Conservation (phyloP, 2,113 vertebrate species). For the Anhinga anhinga region DNA sequence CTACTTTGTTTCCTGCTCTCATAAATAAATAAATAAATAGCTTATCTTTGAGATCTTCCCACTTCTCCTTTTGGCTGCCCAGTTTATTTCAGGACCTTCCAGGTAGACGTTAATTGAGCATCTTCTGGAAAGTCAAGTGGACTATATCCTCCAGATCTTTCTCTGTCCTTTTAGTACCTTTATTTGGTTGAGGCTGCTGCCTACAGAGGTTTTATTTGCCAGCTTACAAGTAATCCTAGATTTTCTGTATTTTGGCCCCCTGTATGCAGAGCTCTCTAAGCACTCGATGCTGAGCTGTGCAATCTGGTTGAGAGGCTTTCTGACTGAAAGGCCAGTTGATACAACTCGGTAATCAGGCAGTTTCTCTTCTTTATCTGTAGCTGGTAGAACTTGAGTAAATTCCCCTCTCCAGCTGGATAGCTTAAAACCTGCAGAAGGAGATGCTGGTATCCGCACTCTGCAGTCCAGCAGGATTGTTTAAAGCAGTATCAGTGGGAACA, state of each 20-base stretch:
- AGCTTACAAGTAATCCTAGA: background rate
- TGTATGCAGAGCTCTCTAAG: background rate
- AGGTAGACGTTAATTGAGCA: background rate
- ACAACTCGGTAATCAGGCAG: accelerated
- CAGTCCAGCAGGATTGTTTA: background rate
- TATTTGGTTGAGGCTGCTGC: background rate
- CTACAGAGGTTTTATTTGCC: background rate
- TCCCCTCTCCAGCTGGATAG: background rate
- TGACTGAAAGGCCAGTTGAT: background rate
- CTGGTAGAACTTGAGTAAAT: background rate
- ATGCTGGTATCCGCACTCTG: background rate
- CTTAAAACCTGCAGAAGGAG: background rate
- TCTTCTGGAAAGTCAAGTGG: background rate
- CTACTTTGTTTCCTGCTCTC: background rate
- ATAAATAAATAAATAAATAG: background rate
- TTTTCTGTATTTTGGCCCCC: background rate
- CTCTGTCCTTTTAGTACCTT: background rate
- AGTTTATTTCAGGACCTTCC: background rate
- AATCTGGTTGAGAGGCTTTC: background rate
- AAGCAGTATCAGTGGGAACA: background rate
- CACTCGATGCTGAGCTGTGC: background rate
- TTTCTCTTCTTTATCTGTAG: background rate
- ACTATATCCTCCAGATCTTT: background rate
- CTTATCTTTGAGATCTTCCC: background rate
- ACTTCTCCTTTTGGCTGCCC: background rate